phyloP scores from a whole-genome alignment of 1,140 invertebrate genomes.

The Drosophila athabasca region DNA sequence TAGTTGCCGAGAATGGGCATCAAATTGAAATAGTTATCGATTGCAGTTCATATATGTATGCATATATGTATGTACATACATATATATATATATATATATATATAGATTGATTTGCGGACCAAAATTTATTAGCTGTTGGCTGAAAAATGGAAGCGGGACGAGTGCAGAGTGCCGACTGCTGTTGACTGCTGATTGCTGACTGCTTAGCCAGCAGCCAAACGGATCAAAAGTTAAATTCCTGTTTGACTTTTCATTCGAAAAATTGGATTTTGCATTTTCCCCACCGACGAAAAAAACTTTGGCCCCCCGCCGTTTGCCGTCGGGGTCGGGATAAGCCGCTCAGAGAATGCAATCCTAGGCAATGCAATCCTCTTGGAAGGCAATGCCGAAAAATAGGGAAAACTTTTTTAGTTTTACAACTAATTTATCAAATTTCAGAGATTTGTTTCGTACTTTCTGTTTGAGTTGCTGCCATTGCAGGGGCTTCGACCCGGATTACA shows the following conservation, averaged over 20 bases:
- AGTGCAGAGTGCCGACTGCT: not conserved
- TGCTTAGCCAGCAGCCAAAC: slow-evolving; percentile 60
- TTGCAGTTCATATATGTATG: slow-evolving; percentile 2
- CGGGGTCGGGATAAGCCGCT: slow-evolving; percentile 50
- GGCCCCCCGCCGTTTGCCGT: slow-evolving; percentile 24
- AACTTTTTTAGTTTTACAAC: slow-evolving; percentile 74
- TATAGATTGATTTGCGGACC: slow-evolving; percentile 30
- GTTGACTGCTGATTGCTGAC: slow-evolving; percentile 54
- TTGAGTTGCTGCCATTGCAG: slow-evolving; percentile 40
- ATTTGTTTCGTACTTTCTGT: slow-evolving; percentile 66
- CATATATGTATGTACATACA: no score
- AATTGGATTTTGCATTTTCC: slow-evolving; percentile 81
- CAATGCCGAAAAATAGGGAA: slow-evolving; percentile 42
- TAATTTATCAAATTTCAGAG: slow-evolving; percentile 81
- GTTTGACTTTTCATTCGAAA: slow-evolving; percentile 82
- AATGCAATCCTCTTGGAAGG: slow-evolving; percentile 15
- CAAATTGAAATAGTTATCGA: slow-evolving; percentile 63
- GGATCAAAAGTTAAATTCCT: slow-evolving; percentile 82
- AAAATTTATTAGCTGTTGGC: slow-evolving; percentile 28
- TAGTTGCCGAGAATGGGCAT: slow-evolving; percentile 66
- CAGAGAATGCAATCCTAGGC: slow-evolving; percentile 31
- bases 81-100: not conserved
- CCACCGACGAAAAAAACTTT: slow-evolving; percentile 57
- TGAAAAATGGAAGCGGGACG: slow-evolving; percentile 8
- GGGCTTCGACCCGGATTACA: slow-evolving; percentile 31